Base-by-base conservation (phyloP, 2,888 invertebrate genomes). In the Chironomus tentans region DNA sequence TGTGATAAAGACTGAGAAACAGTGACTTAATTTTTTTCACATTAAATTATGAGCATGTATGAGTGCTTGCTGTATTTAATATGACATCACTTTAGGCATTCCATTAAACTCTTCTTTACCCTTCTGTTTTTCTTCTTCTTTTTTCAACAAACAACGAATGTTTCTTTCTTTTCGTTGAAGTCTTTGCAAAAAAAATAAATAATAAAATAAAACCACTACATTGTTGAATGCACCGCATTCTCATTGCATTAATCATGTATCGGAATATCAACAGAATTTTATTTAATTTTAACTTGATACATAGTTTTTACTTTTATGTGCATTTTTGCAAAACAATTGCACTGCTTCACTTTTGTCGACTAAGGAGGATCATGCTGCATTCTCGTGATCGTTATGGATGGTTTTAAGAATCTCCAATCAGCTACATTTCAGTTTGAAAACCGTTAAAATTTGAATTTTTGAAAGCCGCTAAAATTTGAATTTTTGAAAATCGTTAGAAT, bases 61-160 rank as follows among this genome's bases (percentile, higher is more conserved):
- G 65, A 68, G 74, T 74, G 56, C 15, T n/a, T 18, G 61, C 61
- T 72, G 46, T 61, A 15, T 47, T 46, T 68, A 62, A 74, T 68
- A 74, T 74, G 74, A 74, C 74, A 74, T 74, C 74, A 74, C 48
- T 74, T 65, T 46, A 62, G 47, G 46, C 72, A 74, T 74, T 74
- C 74, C 74, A 68, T 56, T 15, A 50, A 56, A 56, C 56, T 56
- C 56, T 56, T 56, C 56, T 18, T 62, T 13, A 72, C 50, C 24
- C 72, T 62, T 72, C 72, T 72, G 24, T 46, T 46, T 56, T 71
- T 56, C 56, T 56, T 56, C 56, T 56, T 56, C 22, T 38, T 21
- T 18, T 38, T 62, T 70, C 28, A 46, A 38, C 38, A 38, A 38
- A 38, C 38, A 38, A 38, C 38, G 38, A 38, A 38, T 38, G 38